Percentiles rank a stretch among this genome's conserved stretches.
Evolutionary conservation across 2,113 vertebrate species (phyloP).

Genomic region (Electrona antarctica): DNA sequence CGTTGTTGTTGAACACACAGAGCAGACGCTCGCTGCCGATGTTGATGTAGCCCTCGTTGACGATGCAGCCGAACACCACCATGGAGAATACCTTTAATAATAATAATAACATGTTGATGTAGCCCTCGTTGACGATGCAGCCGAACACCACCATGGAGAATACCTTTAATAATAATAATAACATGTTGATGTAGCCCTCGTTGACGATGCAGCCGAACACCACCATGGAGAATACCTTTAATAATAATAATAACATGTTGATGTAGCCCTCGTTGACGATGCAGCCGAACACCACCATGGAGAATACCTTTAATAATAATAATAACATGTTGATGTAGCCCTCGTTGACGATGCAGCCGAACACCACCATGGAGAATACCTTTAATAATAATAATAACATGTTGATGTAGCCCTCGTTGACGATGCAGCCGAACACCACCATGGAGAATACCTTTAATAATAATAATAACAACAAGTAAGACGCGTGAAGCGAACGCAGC

Average conservation of each 20-base stretch:
- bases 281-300: constrained; percentile 94
- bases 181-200: constrained; percentile 92
- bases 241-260: constrained; percentile 69
- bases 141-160: constrained; percentile 85
- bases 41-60: constrained; percentile 97
- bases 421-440: constrained; percentile 93
- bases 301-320: constrained; percentile 77
- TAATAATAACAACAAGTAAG: not conserved
- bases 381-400: constrained; percentile 17
- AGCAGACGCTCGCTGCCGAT: constrained; percentile 83
- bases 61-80: constrained; percentile 93
- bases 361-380: constrained; percentile 95
- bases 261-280: constrained; percentile 96
- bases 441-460: constrained; percentile 85
- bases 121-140: constrained; percentile 95
- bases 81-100: constrained; percentile 91
- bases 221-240: constrained; percentile 88
- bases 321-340: constrained; percentile 87
- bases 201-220: constrained; percentile 96
- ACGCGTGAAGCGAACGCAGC: no score
- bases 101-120: constrained; percentile 85
- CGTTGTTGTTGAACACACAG: constrained; percentile 93
- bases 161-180: no score
- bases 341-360: constrained; percentile 94
- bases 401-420: constrained; percentile 97